Base-by-base conservation (phyloP, 2,888 invertebrate species). In the Campoplex nolae region DNA sequence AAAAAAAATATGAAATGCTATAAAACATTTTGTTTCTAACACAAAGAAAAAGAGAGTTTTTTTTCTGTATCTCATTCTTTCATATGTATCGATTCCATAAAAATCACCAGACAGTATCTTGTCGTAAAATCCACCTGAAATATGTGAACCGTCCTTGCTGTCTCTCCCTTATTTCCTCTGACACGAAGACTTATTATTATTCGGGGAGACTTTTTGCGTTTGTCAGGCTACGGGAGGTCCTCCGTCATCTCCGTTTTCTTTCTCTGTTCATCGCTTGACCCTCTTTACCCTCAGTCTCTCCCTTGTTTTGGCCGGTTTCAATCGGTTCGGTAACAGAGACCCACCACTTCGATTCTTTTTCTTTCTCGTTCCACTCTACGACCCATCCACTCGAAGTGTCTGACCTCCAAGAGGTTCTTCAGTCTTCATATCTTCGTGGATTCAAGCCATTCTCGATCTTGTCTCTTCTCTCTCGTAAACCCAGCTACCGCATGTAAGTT, bases 61-160 rank as follows among this genome's bases (percentile, higher is more conserved):
- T 62, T 62, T 62, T 32, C 32, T 32, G 62, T 62, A 16, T 2
- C 16, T 23, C 23, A 23, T 74, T 23, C 32, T n/a, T 62, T n/a
- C 23, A 23, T 48, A 42, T 23, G 58, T 75, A 79, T 79, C 51
- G 79, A 75, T 79, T 75, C 42, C 79, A 35, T 51, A 75, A 84
- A 23, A 70, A 75, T 84, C 68, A 35, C n/a, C 74, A 68, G 79
- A 75, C 58, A 74, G 58, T 35, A 73, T 73, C 78, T 73, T 42
- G 28, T 62, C 76, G 62, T 71, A 65, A 83, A 73, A 77, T 73
- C 51, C 71, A 71, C 62, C 77, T 78, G 78, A 78, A 83, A 83
- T 73, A 83, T 56, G 54, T 78, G 73, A 67, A 45, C 23, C 67
- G 18, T 42, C 76, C 62, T 76, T 58, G 42, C 56, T 28, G 23